A percentile compares a stretch with the other conserved stretches of the same genome.
These are phyloP conservation scores for Fistularia commersonii DNA, from an alignment of 2,797 vertebrate genomes.

Conservation along the genomic window DNA sequence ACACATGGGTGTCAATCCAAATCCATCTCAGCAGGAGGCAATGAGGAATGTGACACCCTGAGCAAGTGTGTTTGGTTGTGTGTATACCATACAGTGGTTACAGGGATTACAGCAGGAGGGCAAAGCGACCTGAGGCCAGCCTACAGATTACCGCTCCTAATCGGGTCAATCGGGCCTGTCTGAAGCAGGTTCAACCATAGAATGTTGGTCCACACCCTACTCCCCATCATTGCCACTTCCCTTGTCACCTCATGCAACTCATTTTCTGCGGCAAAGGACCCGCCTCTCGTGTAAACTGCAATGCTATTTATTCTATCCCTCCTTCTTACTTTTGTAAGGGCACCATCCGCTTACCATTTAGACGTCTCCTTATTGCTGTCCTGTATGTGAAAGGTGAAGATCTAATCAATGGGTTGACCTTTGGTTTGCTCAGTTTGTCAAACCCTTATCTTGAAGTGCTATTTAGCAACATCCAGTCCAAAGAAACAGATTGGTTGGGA, in stretches of 20 bases:
- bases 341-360: conserved; percentile 48
- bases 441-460: conserved; percentile 1
- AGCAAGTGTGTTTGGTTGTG: conserved; percentile 10
- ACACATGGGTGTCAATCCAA: conserved; percentile 20
- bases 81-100: conserved; percentile 52
- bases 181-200: conserved; percentile 39
- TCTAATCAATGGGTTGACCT: conserved; percentile 48
- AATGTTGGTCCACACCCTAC: conserved; percentile 12
- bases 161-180: conserved; percentile 64
- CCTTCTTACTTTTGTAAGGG: conserved; percentile 52
- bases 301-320: conserved; percentile 16
- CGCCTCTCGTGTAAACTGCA: conserved; percentile 30
- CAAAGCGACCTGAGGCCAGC: conserved; percentile 51
- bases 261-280: conserved; percentile 24
- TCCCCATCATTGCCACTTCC: neutral
- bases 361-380: conserved; percentile 40
- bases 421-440: conserved; percentile 28
- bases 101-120: conserved; percentile 57
- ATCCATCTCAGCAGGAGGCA: conserved; percentile 26
- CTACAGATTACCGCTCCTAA: conserved; percentile 71
- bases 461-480: neutral
- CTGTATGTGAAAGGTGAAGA: conserved; percentile 49
- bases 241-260: neutral
- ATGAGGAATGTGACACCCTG: conserved; percentile 38
- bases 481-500: neutral